A percentile compares a stretch with the other conserved stretches of the same genome.
Evolutionary conservation across 2,113 vertebrate species (phyloP).

Genomic region (Lucifuga dentata): DNA sequence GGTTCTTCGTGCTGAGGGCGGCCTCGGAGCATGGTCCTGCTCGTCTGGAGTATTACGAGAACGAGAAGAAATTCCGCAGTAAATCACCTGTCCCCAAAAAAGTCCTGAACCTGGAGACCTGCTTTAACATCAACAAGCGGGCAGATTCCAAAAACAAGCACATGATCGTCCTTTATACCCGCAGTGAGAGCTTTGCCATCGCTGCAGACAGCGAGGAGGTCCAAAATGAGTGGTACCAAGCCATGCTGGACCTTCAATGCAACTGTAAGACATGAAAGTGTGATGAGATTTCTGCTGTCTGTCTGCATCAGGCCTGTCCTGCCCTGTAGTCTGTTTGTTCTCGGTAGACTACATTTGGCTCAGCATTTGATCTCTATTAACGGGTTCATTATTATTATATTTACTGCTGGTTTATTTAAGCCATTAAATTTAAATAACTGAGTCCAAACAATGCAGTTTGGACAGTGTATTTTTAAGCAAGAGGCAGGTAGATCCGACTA

Average conservation of each 20-base stretch:
- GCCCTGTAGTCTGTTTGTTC: conserved; percentile 59
- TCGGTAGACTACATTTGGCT: conserved; percentile 52
- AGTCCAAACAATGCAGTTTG: neutral
- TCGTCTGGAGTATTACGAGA: conserved; percentile 86
- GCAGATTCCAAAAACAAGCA: conserved; percentile 86
- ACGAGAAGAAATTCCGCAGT: conserved; percentile 88
- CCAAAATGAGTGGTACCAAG: conserved; percentile 86
- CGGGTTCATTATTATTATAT: neutral
- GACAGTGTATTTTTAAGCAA: conserved; percentile 21
- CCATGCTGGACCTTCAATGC: conserved; percentile 84
- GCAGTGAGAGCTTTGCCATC: conserved; percentile 85
- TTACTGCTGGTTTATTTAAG: neutral
- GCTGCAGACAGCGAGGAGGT: conserved; percentile 84
- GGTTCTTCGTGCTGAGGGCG: conserved; percentile 86
- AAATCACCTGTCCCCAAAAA: conserved; percentile 83
- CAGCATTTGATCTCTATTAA: conserved; percentile 44
- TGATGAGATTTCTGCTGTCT: conserved; percentile 37
- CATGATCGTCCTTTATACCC: conserved; percentile 86
- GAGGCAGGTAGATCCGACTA: conserved; percentile 61
- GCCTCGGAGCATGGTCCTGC: conserved; percentile 83
- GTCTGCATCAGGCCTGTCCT: conserved; percentile 66
- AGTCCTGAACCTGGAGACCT: conserved; percentile 81
- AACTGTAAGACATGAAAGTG: conserved; percentile 80
- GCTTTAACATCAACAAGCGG: conserved; percentile 88
- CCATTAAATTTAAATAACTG: neutral